phyloP scores from a whole-genome alignment of 2,797 vertebrate species.

The Leontopithecus rosalia region DNA sequence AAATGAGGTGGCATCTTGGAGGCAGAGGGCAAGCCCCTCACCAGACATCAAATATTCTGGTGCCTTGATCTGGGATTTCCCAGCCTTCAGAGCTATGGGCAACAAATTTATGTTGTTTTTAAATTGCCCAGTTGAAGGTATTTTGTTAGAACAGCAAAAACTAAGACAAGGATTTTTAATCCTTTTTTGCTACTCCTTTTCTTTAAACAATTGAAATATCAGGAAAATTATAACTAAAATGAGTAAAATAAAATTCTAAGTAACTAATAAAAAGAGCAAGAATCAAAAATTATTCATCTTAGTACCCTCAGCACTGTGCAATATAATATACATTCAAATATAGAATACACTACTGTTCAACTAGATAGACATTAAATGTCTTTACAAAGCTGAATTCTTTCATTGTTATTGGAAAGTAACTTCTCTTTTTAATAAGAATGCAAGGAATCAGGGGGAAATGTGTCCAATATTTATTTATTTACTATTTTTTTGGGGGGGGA shows the following conservation, averaged over 20 bases:
- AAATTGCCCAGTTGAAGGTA: neutral
- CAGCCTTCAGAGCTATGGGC: neutral
- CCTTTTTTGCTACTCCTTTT: neutral
- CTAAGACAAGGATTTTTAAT: constrained; percentile 1
- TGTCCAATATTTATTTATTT: neutral
- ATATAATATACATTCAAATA: neutral
- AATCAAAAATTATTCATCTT: neutral
- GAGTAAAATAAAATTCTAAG: neutral
- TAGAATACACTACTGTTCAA: neutral
- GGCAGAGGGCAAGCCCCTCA: neutral
- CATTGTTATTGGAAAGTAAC: neutral
- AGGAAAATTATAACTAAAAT: neutral
- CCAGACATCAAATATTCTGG: neutral
- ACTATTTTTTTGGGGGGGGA: too few species aligned
- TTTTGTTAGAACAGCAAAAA: neutral
- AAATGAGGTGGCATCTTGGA: neutral
- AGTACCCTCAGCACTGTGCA: neutral
- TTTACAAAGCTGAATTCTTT: constrained; percentile 5
- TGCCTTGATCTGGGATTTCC: neutral
- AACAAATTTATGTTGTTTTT: neutral
- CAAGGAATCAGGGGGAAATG: neutral
- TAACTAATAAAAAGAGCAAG: neutral
- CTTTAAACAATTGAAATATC: constrained; percentile 38
- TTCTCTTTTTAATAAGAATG: neutral
- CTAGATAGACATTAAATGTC: neutral